Evolutionary conservation across 2,888 invertebrate genomes (phyloP).

Genomic region (Gastrophysa polygoni): DNA sequence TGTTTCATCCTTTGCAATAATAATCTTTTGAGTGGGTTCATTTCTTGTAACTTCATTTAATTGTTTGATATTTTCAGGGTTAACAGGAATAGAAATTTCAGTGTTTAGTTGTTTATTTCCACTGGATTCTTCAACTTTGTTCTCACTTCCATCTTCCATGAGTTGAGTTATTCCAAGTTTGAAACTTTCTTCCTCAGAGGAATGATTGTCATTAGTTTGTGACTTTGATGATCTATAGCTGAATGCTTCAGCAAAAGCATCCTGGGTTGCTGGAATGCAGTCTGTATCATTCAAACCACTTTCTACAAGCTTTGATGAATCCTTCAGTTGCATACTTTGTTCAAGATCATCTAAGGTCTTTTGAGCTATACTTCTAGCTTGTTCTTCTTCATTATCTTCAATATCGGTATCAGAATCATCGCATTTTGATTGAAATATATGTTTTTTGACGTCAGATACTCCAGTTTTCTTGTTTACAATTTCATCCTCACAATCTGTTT

Average conservation of each 20-base stretch:
- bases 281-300: slow-evolving; percentile 40
- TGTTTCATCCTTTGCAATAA: not conserved
- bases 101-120: not conserved
- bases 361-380: slow-evolving; percentile 2
- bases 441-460: slow-evolving; percentile 1
- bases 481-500: slow-evolving; percentile 33
- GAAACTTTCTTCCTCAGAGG: slow-evolving; percentile 42
- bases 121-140: slow-evolving; percentile 5
- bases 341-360: slow-evolving; percentile 27
- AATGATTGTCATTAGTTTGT: slow-evolving; percentile 15
- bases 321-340: slow-evolving; percentile 17
- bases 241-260: slow-evolving; percentile 33
- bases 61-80: not conserved
- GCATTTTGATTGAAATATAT: slow-evolving; percentile 5
- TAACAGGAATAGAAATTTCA: not conserved
- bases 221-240: slow-evolving; percentile 14
- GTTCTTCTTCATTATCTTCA: slow-evolving; percentile 25
- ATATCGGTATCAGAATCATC: slow-evolving; percentile 37
- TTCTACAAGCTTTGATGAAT: not conserved
- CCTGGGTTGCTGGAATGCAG: slow-evolving; percentile 45
- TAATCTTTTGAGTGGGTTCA: slow-evolving; percentile 21
- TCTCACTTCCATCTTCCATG: slow-evolving; percentile 22
- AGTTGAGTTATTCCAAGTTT: slow-evolving; percentile 43
- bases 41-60: not conserved
- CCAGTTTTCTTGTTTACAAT: not conserved